Evolutionary conservation across 2,113 vertebrate species (phyloP).

Genomic region (Phoenicopterus ruber): DNA sequence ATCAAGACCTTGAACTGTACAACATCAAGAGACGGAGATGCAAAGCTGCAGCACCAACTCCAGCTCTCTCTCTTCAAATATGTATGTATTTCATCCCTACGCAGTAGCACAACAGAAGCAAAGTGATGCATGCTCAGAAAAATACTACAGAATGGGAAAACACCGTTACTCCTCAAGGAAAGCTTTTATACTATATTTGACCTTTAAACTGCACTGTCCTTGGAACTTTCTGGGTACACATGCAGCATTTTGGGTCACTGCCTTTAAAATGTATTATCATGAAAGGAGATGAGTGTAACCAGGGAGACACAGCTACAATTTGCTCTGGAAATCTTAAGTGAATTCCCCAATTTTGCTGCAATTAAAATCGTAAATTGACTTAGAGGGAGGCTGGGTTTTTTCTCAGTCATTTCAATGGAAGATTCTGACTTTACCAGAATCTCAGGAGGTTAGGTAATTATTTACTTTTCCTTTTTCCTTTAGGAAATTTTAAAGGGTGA

Average conservation of each 20-base stretch:
- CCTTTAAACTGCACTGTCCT: background rate
- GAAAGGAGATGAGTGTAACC: background rate
- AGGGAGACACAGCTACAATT: background rate
- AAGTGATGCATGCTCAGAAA: background rate
- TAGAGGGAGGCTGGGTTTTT: background rate
- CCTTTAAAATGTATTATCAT: background rate
- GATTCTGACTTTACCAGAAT: background rate
- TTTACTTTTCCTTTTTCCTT: conserved; percentile 15
- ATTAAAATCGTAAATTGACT: conserved; percentile 27
- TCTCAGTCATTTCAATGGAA: background rate
- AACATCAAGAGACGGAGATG: background rate
- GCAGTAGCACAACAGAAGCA: background rate
- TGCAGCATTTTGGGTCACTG: background rate
- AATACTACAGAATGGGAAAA: background rate
- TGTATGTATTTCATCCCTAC: background rate
- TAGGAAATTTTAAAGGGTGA: background rate
- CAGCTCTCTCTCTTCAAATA: background rate
- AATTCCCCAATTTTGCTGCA: background rate
- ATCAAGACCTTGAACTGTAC: background rate
- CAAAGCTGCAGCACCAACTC: background rate
- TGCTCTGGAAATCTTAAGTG: background rate
- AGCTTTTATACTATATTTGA: background rate
- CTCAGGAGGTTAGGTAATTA: background rate
- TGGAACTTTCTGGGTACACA: background rate
- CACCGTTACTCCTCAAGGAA: background rate